phyloP scores from a whole-genome alignment of 2,888 invertebrate species.

The Cheilosia soror region DNA sequence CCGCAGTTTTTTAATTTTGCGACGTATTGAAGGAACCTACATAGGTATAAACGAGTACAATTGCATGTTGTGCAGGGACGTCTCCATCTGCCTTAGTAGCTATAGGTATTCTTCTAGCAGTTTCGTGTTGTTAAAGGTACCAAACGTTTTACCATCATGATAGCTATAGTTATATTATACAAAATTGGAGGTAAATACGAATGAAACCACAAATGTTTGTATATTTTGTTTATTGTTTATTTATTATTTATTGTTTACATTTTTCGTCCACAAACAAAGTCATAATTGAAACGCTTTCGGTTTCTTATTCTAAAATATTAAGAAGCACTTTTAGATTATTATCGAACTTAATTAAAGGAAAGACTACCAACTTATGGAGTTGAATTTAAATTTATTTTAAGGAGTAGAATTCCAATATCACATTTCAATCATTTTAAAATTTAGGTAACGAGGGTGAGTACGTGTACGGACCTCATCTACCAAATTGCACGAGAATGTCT shows the following conservation, averaged over 20 bases:
- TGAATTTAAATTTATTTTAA: neutral
- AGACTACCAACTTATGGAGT: conserved; percentile 22
- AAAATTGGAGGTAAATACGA: no score
- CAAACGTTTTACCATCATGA: no score
- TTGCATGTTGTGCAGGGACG: no score
- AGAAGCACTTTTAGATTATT: conserved; percentile 62
- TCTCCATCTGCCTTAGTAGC: no score
- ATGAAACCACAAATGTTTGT: no score
- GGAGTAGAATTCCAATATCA: conserved; percentile 41
- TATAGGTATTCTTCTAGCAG: no score
- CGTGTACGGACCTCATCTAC: no score
- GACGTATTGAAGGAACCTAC: no score
- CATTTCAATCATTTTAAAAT: conserved; percentile 33
- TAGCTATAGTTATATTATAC: no score
- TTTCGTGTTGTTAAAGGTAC: no score
- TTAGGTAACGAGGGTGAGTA: neutral
- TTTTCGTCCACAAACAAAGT: conserved; percentile 36
- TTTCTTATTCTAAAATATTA: conserved; percentile 49
- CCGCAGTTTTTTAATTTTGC: no score
- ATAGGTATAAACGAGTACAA: no score
- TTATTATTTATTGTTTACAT: conserved; percentile 38
- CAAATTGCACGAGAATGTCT: neutral
- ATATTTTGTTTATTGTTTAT: conserved; percentile 7
- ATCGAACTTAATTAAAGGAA: conserved; percentile 53
- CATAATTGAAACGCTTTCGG: conserved; percentile 22